Evolutionary conservation across 2,113 vertebrate genomes (phyloP), one percentile per base, ranked within the genome.

Genomic region (Marmota flaviventris): DNA sequence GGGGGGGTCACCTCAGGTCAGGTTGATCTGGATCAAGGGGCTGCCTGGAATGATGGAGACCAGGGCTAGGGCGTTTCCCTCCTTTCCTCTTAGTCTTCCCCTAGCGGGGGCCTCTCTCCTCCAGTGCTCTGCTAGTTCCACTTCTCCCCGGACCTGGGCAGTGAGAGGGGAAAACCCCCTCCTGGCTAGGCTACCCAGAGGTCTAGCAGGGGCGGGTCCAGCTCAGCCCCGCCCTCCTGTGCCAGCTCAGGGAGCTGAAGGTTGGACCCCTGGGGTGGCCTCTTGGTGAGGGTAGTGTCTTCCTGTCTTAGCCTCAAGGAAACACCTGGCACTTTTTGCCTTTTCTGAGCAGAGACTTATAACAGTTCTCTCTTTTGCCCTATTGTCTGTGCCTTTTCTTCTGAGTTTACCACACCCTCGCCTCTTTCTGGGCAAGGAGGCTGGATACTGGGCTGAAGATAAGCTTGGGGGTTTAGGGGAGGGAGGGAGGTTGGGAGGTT

Each of bases 61-160:
- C 39, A 81, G 81, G 70, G 22, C 27, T 93, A 96, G 97, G 97
- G 97, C 94, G 92, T 93, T 94, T 97, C 96, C 96, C 89, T 95
- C 61, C 69, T 97, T 72, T 48, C 51, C 72, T 76, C 48, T 25
- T 45, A 17, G 2, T 67, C 75, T 95, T 85, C 76, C 97, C 95
- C 76, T 20, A 79, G 32, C 92, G 78, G 89, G 96, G 97, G 96
- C 97, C 97, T 86, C 95, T 73, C 69, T 97, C 63, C 51, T 97
- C 63, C 83, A 65, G 83, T 95, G 77, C 61, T 94, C 42, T 76
- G 75, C 93, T 95, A 92, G 86, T 98, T 97, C 95, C 96, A 95
- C 96, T 97, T 97, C 95, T 90, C 93, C 48, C 16, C 51, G 58
- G 92, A 96, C 85, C 94, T 58, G 58, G 85, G 79, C 95, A 92